Base-by-base conservation (phyloP, 1,140 invertebrate genomes). In the Patella vulgata region DNA sequence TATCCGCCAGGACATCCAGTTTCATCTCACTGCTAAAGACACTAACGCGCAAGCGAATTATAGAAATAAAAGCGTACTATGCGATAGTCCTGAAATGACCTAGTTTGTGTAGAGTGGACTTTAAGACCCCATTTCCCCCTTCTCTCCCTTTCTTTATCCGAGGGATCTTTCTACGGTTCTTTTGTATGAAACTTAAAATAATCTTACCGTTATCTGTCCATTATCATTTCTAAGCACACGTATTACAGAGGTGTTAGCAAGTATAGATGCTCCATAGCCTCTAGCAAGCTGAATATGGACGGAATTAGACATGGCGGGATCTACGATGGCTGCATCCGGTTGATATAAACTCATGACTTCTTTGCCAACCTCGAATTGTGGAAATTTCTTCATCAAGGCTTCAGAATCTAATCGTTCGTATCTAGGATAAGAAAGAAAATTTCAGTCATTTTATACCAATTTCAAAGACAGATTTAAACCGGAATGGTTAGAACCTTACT, bases 231-330 rank as follows among this genome's bases (percentile, higher is more conserved):
- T 71, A 14, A 66, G 52, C 11, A 82, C 36, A 52, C 67, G 70
- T 14, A 62, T 58, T 1, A 82, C 79, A 12, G 77, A 60, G 59
- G 77, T 80, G 47, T 72, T 71, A 21, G 81, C 80, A 0, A 81
- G 36, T 30, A 82, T 61, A 1, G 69, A 66, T 0, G 81, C 81
- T 6, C 81, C 81, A 28, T 72, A 52, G 5, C 70, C 73, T 19
- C 75, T 44, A 36, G 80, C 81, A 5, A 82, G 69, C 58, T 82
- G 81, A n/a, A 80, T 44, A 57, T 82, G 81, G 1, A 75, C 68
- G 43, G 78, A 57, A 53, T 81, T 82, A 2, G 67, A 73, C 39
- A 75, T 40, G 14, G 78, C 79, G n/a, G 81, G 78, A 57, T 82
- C 78, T 21, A 82, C 79, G 0, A 82, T 66, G 1, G 66, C 80